Conservation (phyloP, 37 sponge, comb jelly and placozoan genomes). For the Beroe ovata region DNA sequence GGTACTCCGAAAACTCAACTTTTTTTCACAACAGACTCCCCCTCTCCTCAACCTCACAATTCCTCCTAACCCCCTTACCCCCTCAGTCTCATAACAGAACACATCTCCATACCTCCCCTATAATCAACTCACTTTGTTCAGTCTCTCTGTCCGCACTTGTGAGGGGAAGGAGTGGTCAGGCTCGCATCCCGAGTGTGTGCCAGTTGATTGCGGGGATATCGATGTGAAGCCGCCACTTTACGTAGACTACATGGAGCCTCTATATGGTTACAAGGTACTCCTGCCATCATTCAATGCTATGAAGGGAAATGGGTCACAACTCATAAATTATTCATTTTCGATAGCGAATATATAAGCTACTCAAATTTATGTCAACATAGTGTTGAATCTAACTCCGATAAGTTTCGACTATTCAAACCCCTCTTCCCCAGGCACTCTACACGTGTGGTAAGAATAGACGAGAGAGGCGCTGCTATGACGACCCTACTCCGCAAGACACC, state of each 20-base stretch:
- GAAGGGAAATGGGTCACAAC: no score
- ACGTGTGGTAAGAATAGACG: neutral
- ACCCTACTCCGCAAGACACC: neutral
- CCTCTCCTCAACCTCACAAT: neutral
- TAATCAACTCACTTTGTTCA: no score
- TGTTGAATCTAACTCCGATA: no score
- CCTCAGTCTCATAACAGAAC: neutral
- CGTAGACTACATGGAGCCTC: conserved; percentile 7
- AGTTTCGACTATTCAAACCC: no score
- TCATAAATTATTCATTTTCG: no score
- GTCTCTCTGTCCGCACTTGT: neutral
- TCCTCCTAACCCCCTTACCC: neutral
- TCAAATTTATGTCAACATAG: no score
- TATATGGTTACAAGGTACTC: conserved; percentile 39
- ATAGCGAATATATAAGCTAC: no score
- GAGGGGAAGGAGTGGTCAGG: conserved; percentile 7
- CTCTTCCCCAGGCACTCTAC: neutral
- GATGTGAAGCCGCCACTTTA: neutral
- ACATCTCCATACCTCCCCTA: no score
- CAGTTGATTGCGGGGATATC: conserved; percentile 49
- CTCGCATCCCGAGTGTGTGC: neutral
- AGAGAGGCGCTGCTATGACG: neutral
- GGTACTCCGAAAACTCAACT: neutral
- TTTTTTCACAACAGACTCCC: neutral
- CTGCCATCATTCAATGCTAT: no score